Evolutionary conservation across 1,140 invertebrate genomes (phyloP).

Genomic region (Macrobrachium rosenbergii): DNA sequence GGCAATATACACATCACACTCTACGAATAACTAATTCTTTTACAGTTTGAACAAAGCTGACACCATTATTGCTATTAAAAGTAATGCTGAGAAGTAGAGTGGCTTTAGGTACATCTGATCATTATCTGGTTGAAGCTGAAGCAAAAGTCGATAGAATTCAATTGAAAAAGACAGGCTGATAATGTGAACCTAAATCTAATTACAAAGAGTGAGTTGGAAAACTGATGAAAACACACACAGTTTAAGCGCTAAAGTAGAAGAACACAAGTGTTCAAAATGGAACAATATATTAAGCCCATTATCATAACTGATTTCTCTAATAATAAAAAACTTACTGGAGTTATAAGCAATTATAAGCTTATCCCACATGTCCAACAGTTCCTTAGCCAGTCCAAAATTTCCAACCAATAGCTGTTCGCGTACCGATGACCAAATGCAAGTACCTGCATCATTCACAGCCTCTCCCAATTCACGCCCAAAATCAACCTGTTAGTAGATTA

Average conservation of each 20-base stretch:
- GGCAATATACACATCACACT: neutral
- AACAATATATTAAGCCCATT: neutral
- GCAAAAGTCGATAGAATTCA: neutral
- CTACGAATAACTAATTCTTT: neutral
- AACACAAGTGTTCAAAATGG: no score
- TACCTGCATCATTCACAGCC: neutral
- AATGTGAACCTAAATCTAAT: no score
- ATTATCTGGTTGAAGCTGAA: no score
- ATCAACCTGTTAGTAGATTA: slow-evolving; percentile 33
- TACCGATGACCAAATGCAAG: neutral
- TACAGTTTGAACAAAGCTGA: neutral
- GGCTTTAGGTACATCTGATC: no score
- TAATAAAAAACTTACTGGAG: slow-evolving; percentile 34
- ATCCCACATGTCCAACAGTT: slow-evolving; percentile 39
- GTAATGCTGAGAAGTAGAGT: no score
- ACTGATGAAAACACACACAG: no score
- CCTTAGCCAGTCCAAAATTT: neutral
- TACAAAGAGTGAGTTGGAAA: no score
- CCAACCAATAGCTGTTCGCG: slow-evolving; percentile 22
- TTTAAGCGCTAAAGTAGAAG: no score
- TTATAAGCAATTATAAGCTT: slow-evolving; percentile 5
- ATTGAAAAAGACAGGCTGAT: no score
- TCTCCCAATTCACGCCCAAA: slow-evolving; percentile 41
- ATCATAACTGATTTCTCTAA: neutral
- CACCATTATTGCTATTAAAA: no score